Evolutionary conservation across 2,113 vertebrate species (phyloP).

Genomic region (Hippolais icterina): DNA sequence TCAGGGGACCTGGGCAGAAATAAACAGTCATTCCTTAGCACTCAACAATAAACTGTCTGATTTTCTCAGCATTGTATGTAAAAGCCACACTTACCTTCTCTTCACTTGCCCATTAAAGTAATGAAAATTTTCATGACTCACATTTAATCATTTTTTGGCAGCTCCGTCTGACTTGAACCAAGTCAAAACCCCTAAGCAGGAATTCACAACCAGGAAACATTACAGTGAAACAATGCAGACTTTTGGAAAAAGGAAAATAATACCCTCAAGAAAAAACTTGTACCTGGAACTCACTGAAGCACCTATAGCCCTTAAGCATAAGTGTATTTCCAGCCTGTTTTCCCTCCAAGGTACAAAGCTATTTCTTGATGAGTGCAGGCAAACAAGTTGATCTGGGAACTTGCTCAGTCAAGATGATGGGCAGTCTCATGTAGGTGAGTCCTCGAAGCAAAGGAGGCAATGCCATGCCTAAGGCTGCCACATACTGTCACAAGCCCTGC

Average conservation of each 20-base stretch:
- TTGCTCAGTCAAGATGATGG: accelerated
- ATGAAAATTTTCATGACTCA: not conserved
- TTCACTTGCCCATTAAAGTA: not conserved
- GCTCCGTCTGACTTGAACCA: not conserved
- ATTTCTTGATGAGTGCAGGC: not conserved
- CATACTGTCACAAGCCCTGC: not conserved
- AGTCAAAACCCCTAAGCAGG: not conserved
- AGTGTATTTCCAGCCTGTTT: not conserved
- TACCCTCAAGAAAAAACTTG: not conserved
- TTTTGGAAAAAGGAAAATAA: not conserved
- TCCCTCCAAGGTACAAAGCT: not conserved
- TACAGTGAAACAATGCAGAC: not conserved
- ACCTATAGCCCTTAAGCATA: not conserved
- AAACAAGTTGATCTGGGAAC: not conserved
- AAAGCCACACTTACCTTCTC: not conserved
- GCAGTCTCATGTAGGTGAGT: accelerated
- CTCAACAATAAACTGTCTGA: not conserved
- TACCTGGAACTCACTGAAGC: not conserved
- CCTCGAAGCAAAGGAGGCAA: not conserved
- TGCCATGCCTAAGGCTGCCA: not conserved
- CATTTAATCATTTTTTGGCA: not conserved
- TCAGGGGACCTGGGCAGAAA: not conserved
- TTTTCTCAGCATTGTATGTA: not conserved
- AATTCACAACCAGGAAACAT: not conserved
- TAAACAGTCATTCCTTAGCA: not conserved